Evolutionary conservation across 1,140 invertebrate genomes (phyloP).

Genomic region (Lordiphosa stackelbergi): DNA sequence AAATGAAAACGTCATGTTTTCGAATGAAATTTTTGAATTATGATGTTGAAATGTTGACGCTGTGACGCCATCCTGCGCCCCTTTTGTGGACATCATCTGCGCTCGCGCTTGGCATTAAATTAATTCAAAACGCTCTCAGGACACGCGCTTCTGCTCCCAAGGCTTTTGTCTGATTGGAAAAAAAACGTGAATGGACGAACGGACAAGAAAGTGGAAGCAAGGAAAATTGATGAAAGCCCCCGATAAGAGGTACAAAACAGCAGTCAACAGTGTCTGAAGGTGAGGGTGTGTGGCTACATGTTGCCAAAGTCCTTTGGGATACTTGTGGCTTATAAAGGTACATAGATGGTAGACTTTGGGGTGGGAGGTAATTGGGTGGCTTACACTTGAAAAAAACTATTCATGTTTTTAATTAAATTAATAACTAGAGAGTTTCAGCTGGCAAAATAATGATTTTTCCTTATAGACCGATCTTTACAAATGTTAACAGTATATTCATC

Average conservation of each 20-base stretch:
- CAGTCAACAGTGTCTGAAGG: constrained; percentile 6
- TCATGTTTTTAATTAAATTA: no score
- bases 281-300: constrained; percentile 30
- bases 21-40: constrained; percentile 74
- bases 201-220: neutral
- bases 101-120: constrained; percentile 64
- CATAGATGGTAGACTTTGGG: neutral
- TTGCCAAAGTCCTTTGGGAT: constrained; percentile 61
- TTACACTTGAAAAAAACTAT: constrained; percentile 19
- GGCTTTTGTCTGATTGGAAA: constrained; percentile 62
- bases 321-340: constrained; percentile 37
- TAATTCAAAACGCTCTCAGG: constrained; percentile 69
- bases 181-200: constrained; percentile 36
- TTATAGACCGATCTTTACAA: no score
- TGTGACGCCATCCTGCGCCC: constrained; percentile 27
- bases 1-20: constrained; percentile 75
- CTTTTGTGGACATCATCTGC: constrained; percentile 54
- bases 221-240: constrained; percentile 62
- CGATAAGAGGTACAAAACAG: constrained; percentile 59
- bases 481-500: no score
- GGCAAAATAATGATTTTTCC: no score
- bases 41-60: constrained; percentile 58
- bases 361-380: neutral
- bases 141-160: constrained; percentile 43
- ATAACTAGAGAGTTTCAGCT: no score